Evolutionary conservation across 2,888 invertebrate species (phyloP).

Genomic region (Imbricaverruca yamaguchii): DNA sequence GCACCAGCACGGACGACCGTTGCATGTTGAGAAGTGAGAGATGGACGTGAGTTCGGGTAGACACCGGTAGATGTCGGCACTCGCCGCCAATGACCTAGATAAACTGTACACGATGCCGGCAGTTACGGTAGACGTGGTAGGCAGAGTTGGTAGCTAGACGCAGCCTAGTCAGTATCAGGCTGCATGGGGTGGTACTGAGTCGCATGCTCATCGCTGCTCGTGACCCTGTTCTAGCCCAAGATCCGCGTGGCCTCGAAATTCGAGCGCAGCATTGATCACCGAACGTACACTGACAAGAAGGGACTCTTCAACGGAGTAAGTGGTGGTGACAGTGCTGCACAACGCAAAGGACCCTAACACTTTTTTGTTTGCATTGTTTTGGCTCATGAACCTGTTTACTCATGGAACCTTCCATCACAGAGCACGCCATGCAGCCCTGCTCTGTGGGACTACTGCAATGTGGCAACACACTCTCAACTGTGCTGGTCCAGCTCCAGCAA

Average conservation of each 20-base stretch:
- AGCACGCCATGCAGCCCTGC: too few relatives aligned
- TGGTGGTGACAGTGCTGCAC: conserved; percentile 36
- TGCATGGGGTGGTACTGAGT: too few relatives aligned
- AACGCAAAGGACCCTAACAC: too few relatives aligned
- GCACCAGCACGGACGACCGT: too few relatives aligned
- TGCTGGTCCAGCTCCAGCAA: too few relatives aligned
- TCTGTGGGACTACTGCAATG: neutral
- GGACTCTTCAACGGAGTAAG: conserved; percentile 93
- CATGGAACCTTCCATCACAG: too few relatives aligned
- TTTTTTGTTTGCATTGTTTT: too few relatives aligned
- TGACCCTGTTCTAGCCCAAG: conserved; percentile 66
- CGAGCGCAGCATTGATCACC: conserved; percentile 94
- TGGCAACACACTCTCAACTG: neutral
- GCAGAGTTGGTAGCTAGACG: neutral
- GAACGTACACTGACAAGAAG: conserved; percentile 94
- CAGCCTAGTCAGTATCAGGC: neutral
- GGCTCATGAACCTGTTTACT: too few relatives aligned
- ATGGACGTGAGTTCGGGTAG: neutral
- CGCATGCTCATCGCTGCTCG: neutral
- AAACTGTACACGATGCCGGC: neutral
- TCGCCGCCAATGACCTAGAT: neutral
- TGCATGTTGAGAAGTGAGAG: neutral
- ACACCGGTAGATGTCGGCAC: neutral
- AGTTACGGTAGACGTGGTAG: neutral
- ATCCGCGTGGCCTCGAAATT: conserved; percentile 98